A percentile compares a stretch with the other conserved stretches of the same genome.
These are phyloP conservation scores for Centropristis striata DNA, from an alignment of 2,113 vertebrate genomes.

Conservation along the genomic window DNA sequence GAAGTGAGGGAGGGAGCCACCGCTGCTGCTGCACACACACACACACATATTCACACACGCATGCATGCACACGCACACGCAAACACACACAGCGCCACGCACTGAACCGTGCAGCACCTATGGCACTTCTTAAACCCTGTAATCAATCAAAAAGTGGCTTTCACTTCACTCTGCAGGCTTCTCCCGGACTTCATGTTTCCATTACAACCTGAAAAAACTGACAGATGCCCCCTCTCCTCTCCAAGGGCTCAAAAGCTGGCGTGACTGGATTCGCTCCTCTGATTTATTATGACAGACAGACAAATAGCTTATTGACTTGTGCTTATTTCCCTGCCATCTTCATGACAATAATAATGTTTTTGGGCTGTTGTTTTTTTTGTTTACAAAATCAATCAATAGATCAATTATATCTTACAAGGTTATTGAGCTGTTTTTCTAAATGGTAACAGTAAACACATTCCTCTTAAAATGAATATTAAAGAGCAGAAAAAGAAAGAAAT, in stretches of 20 bases:
- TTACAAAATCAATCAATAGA: no score
- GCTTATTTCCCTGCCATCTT: background rate
- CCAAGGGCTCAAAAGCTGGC: no score
- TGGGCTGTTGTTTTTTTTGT: no score
- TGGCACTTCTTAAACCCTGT: background rate
- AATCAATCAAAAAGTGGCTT: slow-evolving; percentile 15
- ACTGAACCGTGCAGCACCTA: slow-evolving; percentile 3
- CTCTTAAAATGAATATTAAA: background rate
- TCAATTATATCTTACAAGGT: no score
- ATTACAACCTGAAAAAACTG: background rate
- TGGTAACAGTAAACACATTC: background rate
- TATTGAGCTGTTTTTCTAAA: background rate
- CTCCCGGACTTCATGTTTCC: no score
- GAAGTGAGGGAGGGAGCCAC: slow-evolving; percentile 47
- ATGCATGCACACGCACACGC: slow-evolving; percentile 9
- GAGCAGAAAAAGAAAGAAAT: background rate
- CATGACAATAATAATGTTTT: background rate
- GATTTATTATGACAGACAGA: slow-evolving; percentile 1
- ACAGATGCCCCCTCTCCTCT: background rate
- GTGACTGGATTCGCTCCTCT: background rate
- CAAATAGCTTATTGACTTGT: background rate
- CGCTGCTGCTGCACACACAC: slow-evolving; percentile 16
- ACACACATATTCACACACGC: background rate
- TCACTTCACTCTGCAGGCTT: slow-evolving; percentile 1
- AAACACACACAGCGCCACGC: background rate